Conservation (phyloP, 2,113 vertebrate species). For the Nesospiza acunhae region DNA sequence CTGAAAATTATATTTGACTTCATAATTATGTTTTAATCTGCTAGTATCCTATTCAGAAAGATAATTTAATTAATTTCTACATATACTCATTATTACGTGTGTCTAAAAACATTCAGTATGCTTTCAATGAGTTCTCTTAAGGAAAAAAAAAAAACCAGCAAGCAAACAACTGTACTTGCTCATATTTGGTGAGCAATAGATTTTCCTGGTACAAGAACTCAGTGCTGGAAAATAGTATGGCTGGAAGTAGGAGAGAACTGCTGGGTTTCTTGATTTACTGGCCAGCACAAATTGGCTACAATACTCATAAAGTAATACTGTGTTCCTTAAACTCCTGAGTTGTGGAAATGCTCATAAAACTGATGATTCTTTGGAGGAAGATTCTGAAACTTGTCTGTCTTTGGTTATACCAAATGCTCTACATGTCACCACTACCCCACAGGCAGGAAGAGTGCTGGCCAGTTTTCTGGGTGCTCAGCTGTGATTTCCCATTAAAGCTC, state of each 20-base stretch:
- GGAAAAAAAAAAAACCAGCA: neutral
- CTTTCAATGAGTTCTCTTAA: neutral
- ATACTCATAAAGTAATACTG: neutral
- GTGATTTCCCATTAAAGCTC: neutral
- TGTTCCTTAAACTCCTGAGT: neutral
- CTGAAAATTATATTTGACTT: slow-evolving; percentile 52
- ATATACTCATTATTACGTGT: neutral
- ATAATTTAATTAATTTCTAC: slow-evolving; percentile 35
- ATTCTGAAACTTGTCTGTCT: neutral
- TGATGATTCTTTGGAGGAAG: neutral
- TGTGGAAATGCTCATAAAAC: neutral
- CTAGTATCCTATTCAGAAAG: slow-evolving; percentile 14
- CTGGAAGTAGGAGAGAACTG: neutral
- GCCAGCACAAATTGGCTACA: neutral
- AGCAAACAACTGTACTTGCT: neutral
- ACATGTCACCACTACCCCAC: neutral
- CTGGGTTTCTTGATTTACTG: neutral
- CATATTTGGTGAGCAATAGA: fast-evolving
- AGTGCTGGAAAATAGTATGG: neutral
- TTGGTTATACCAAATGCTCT: neutral
- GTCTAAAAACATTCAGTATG: neutral
- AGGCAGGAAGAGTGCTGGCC: neutral
- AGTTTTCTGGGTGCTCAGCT: neutral
- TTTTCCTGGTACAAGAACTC: neutral
- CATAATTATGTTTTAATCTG: slow-evolving; percentile 32